These are phyloP conservation scores for Zoroaster sp. DNA, from an alignment of 53 echinoderm and acorn worm species.

Conservation along the genomic window DNA sequence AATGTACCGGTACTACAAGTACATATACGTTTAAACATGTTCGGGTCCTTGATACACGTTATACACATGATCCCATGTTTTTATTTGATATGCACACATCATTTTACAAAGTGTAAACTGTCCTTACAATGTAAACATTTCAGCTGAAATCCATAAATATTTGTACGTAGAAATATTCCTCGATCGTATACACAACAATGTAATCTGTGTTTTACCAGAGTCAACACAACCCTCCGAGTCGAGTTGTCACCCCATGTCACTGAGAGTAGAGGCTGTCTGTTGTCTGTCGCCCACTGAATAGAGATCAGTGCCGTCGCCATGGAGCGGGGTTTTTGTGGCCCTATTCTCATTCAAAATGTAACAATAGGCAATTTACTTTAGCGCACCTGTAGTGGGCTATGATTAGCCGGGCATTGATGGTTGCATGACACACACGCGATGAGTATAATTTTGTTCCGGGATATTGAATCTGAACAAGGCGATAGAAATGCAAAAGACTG, in stretches of 20 bases:
- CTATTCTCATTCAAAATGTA: neutral
- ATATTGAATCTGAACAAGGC: neutral
- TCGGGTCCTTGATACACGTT: too few species aligned
- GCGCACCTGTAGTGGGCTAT: too few species aligned
- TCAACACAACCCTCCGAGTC: conserved; percentile 29
- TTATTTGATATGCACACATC: neutral
- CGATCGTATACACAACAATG: neutral
- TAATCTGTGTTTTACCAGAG: neutral
- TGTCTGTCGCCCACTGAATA: conserved; percentile 44
- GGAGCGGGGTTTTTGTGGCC: neutral
- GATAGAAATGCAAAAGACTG: neutral
- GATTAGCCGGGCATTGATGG: neutral
- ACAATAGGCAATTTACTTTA: neutral
- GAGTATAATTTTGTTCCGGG: neutral
- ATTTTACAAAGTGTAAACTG: neutral
- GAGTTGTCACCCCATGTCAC: neutral
- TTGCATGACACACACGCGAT: neutral
- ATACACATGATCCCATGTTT: too few species aligned
- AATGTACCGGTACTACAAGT: too few species aligned
- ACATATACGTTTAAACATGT: too few species aligned
- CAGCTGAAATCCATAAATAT: neutral
- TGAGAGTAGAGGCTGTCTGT: neutral
- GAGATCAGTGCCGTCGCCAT: too few species aligned
- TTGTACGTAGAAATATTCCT: neutral
- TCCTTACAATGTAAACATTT: neutral